phyloP scores from a whole-genome alignment of 2,888 invertebrate species.

The Hypena proboscidalis region DNA sequence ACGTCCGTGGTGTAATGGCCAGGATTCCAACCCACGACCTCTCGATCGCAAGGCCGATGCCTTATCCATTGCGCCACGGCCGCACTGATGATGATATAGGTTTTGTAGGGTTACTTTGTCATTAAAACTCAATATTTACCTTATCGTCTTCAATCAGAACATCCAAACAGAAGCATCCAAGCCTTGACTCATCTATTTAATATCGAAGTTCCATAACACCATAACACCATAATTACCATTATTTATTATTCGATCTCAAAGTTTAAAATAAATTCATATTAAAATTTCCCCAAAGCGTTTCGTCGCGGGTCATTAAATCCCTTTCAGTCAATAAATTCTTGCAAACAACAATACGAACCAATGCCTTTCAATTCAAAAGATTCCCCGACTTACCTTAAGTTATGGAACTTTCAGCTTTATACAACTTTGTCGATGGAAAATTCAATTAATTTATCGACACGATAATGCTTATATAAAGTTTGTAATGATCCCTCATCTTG shows the following conservation, averaged over 20 bases:
- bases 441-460: constrained; percentile 71
- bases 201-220: too few relatives aligned
- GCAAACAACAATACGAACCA: constrained; percentile 45
- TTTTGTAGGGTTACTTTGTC: too few relatives aligned
- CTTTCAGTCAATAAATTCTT: constrained; percentile 24
- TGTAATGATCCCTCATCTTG: constrained; percentile 47
- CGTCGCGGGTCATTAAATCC: constrained; percentile 29
- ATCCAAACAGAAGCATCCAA: too few relatives aligned
- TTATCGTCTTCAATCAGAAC: too few relatives aligned
- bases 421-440: constrained; percentile 58
- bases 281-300: constrained; percentile 12
- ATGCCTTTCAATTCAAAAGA: constrained; percentile 48
- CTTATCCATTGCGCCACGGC: too few relatives aligned
- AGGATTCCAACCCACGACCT: too few relatives aligned
- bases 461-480: constrained; percentile 57
- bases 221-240: background rate
- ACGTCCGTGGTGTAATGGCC: too few relatives aligned
- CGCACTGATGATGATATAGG: too few relatives aligned
- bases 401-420: constrained; percentile 55
- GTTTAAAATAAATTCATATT: constrained; percentile 17
- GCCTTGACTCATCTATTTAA: too few relatives aligned
- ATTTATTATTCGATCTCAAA: constrained; percentile 3
- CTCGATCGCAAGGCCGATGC: too few relatives aligned
- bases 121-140: too few relatives aligned
- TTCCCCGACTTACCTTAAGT: constrained; percentile 45